phyloP scores from a whole-genome alignment of 1,140 invertebrate species.

The Caenorhabditis inopinata region DNA sequence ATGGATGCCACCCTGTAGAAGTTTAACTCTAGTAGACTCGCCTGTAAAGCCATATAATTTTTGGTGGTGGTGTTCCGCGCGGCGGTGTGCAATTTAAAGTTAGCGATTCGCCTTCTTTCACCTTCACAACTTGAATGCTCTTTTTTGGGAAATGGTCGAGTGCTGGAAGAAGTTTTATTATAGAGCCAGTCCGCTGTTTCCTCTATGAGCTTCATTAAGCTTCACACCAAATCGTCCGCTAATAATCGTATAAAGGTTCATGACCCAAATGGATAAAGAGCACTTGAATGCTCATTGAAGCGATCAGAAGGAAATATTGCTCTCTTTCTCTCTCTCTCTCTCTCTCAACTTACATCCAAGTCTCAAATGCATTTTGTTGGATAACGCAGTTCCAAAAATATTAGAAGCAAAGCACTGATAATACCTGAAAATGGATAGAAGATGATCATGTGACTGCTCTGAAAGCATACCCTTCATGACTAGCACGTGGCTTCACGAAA shows the following conservation, averaged over 20 bases:
- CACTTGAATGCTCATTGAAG: conserved; percentile 12
- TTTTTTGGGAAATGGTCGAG: conserved; percentile 51
- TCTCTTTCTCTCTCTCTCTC: too few relatives aligned
- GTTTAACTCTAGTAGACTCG: background rate
- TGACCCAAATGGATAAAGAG: too few relatives aligned
- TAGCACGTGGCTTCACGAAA: conserved; percentile 46
- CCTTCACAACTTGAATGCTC: conserved; percentile 61
- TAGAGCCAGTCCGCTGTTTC: too few relatives aligned
- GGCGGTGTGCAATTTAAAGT: conserved; percentile 84
- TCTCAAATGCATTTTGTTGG: conserved; percentile 77
- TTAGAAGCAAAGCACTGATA: conserved; percentile 91
- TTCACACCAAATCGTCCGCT: too few relatives aligned
- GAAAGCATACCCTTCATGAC: conserved; percentile 47
- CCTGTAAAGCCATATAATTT: conserved; percentile 80
- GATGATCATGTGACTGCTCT: conserved; percentile 69
- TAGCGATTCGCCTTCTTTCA: conserved; percentile 82
- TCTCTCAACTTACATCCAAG: conserved; percentile 48
- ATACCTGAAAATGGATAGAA: background rate
- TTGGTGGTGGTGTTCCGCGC: conserved; percentile 86
- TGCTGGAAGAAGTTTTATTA: conserved; percentile 43
- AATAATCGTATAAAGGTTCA: too few relatives aligned
- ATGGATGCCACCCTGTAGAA: too few relatives aligned
- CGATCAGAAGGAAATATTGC: too few relatives aligned
- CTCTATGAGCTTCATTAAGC: too few relatives aligned
- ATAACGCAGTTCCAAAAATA: conserved; percentile 86